Base-by-base conservation (phyloP, 1,140 invertebrate genomes). In the Asobara japonica region DNA sequence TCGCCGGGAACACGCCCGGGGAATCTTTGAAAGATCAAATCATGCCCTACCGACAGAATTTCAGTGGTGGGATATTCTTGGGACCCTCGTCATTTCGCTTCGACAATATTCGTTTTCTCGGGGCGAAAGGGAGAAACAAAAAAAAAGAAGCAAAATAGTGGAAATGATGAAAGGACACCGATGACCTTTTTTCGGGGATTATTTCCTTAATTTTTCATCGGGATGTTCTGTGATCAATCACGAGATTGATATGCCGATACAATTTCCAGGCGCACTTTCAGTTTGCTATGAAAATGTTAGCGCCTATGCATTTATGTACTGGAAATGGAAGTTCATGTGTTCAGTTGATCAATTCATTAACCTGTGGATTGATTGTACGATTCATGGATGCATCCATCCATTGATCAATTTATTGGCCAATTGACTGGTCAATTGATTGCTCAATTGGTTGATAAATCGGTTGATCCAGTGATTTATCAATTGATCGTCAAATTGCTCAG, bases 1-100 rank as follows among this genome's bases (percentile, higher is more conserved):
- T 84, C 81, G 80, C 78, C 79, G 78, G 36, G 65, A 68, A 36
- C 65, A 69, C 72, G 72, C 45, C 31, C 64, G 64, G 41, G 69
- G 69, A 74, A 65, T 62, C 31, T 69, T 75, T 74, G 61, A 70
- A 74, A 69, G 67, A 69, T 69, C 67, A 31, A 69, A 68, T 68
- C 65, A 48, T 38, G 65, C 13, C 56, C 22, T 38, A 13, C 27
- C 56, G 13, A 31, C 11, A 7, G 13, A 22, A 41, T 18, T 31
- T 41, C 20, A 65, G 62, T 33, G 29, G 31, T 38, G 20, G 38
- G 22, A 41, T 30, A 31, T 7, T 13, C 1, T 62, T 13, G 51
- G 22, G 65, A 66, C 65, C 36, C 33, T 45, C 36, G 36, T 66
- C 65, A 66, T 45, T 67, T 45, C 20, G 51, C 45, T 56, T 69